Conservation (phyloP, 2,797 vertebrate species). For the Notamacropus eugenii region DNA sequence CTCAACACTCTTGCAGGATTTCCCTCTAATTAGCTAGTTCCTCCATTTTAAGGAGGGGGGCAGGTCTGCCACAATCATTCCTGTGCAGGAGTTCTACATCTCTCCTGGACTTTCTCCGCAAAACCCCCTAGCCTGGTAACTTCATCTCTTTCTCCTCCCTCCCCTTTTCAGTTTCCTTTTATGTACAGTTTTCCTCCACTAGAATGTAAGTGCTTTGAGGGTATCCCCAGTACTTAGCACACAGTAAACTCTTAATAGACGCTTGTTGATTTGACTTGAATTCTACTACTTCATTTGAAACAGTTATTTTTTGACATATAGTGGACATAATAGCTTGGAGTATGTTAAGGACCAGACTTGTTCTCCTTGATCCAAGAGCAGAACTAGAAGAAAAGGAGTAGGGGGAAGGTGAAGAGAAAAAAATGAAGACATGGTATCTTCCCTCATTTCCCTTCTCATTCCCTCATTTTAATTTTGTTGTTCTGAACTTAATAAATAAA, state of each 20-base stretch:
- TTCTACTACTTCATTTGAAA: neutral
- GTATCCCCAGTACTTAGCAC: neutral
- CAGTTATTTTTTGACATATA: neutral
- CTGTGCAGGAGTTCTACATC: neutral
- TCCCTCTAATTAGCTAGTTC: neutral
- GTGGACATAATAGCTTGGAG: neutral
- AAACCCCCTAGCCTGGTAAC: neutral
- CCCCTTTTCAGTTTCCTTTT: neutral
- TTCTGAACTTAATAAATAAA: neutral
- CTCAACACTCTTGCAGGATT: too few species aligned
- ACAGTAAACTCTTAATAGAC: neutral
- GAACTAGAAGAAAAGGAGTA: neutral
- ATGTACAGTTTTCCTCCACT: neutral
- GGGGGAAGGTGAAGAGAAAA: neutral
- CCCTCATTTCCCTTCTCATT: neutral
- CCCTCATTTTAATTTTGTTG: neutral
- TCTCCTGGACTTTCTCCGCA: neutral
- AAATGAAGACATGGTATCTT: neutral
- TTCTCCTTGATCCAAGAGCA: neutral
- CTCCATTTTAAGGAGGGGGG: neutral
- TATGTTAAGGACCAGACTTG: neutral
- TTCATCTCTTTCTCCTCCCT: neutral
- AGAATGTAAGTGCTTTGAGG: neutral
- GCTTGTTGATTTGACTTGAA: neutral
- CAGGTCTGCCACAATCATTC: neutral